Percentiles rank a stretch among this genome's conserved stretches.
Evolutionary conservation across 2,888 invertebrate species (phyloP).

Genomic region (Stratiomys singularior): DNA sequence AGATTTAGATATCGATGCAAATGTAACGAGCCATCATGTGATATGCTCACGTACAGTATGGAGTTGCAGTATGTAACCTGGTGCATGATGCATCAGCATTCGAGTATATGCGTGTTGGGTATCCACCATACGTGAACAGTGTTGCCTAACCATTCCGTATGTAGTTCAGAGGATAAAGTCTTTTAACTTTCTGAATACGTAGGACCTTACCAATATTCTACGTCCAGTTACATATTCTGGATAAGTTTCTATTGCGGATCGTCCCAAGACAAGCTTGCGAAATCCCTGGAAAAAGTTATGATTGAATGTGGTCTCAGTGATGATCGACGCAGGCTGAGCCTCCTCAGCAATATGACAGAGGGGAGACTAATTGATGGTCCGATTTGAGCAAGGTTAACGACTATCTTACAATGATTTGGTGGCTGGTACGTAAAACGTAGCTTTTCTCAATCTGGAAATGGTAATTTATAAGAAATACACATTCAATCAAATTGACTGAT

Average conservation of each 20-base stretch:
- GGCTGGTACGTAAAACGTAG: neutral
- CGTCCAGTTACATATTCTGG: neutral
- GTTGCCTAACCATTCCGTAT: neutral
- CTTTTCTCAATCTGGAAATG: conserved; percentile 20
- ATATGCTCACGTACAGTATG: neutral
- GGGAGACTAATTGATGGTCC: conserved; percentile 42
- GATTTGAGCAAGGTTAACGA: conserved; percentile 42
- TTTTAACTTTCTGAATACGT: neutral
- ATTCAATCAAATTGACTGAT: conserved; percentile 23
- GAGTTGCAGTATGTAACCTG: neutral
- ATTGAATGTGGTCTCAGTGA: neutral
- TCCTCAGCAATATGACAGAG: conserved; percentile 35
- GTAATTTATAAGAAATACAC: conserved; percentile 20
- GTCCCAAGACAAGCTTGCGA: neutral
- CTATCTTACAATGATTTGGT: conserved; percentile 31
- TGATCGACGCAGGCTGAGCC: conserved; percentile 40
- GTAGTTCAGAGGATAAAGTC: neutral
- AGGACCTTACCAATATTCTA: neutral
- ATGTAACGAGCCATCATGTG: conserved; percentile 36
- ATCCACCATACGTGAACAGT: neutral
- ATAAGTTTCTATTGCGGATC: neutral
- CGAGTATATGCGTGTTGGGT: neutral
- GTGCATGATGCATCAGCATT: neutral
- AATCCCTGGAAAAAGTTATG: neutral
- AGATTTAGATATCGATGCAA: conserved; percentile 47